phyloP scores from a whole-genome alignment of 2,888 invertebrate genomes.

The Folsomia candida region DNA sequence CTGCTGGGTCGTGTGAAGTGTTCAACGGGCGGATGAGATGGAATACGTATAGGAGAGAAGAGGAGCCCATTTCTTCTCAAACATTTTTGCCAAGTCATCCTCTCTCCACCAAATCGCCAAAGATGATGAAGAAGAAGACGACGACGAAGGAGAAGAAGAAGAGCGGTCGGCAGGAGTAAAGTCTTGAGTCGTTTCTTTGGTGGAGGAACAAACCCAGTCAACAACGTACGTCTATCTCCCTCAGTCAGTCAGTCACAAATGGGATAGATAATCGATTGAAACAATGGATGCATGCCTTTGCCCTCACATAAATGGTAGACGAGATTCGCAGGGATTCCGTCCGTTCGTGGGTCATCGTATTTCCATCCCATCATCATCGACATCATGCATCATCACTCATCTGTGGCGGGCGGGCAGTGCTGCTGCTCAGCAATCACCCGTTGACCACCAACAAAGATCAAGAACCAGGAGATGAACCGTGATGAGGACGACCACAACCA shows the following conservation, averaged over 20 bases:
- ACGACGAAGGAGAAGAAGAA: neutral
- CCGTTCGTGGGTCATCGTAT: neutral
- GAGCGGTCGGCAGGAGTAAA: neutral
- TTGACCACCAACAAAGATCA: neutral
- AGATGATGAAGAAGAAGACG: neutral
- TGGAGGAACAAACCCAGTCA: neutral
- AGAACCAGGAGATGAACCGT: no score
- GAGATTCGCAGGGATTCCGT: no score
- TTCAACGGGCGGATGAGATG: neutral
- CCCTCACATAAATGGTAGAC: neutral
- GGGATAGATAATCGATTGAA: neutral
- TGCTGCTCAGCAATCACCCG: no score
- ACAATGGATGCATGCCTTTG: neutral
- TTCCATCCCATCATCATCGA: no score
- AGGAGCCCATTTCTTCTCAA: slow-evolving; percentile 7
- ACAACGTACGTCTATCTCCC: no score
- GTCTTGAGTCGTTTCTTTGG: no score
- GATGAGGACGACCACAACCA: neutral
- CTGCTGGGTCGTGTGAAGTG: slow-evolving; percentile 38
- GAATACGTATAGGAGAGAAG: neutral
- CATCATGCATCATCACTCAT: neutral
- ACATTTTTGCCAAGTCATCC: slow-evolving; percentile 41
- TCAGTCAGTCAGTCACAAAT: neutral
- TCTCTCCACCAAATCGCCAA: slow-evolving; percentile 40
- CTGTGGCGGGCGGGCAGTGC: no score